Evolutionary conservation across 2,888 invertebrate species (phyloP).

Genomic region (Dynastes grantii): DNA sequence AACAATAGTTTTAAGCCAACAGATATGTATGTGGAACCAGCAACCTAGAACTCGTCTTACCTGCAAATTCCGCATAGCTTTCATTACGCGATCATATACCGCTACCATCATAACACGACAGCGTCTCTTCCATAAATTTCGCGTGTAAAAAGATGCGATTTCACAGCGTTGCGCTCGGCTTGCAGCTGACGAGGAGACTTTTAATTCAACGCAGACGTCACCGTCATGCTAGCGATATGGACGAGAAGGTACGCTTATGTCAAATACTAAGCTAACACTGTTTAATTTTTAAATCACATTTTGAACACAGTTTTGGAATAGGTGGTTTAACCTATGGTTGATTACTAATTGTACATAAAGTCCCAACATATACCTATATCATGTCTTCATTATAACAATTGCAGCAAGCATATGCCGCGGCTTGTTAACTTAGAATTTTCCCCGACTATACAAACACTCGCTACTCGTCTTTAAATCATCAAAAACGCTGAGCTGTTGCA

Average conservation of each 20-base stretch:
- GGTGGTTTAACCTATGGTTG: too few relatives aligned
- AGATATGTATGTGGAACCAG: too few relatives aligned
- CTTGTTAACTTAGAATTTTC: too few relatives aligned
- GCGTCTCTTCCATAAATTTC: conserved; percentile 45
- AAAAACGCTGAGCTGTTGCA: conserved; percentile 66
- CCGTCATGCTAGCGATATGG: not conserved
- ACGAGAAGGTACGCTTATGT: not conserved
- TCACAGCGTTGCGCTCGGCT: conserved; percentile 56
- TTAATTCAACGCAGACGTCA: conserved; percentile 62
- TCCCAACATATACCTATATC: too few relatives aligned
- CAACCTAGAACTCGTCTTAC: not conserved
- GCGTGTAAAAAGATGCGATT: conserved; percentile 54
- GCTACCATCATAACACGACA: not conserved
- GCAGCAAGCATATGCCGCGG: too few relatives aligned
- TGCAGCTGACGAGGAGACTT: conserved; percentile 63
- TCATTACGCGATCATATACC: conserved; percentile 32
- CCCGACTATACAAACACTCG: conserved; percentile 42
- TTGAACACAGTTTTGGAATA: too few relatives aligned
- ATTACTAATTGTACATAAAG: too few relatives aligned
- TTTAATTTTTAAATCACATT: too few relatives aligned
- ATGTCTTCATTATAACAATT: too few relatives aligned
- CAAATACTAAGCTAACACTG: too few relatives aligned
- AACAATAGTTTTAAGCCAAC: too few relatives aligned
- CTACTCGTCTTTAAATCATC: conserved; percentile 67
- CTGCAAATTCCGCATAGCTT: conserved; percentile 6